Evolutionary conservation across 2,797 vertebrate genomes (phyloP).

Genomic region (Gallirallus australis): DNA sequence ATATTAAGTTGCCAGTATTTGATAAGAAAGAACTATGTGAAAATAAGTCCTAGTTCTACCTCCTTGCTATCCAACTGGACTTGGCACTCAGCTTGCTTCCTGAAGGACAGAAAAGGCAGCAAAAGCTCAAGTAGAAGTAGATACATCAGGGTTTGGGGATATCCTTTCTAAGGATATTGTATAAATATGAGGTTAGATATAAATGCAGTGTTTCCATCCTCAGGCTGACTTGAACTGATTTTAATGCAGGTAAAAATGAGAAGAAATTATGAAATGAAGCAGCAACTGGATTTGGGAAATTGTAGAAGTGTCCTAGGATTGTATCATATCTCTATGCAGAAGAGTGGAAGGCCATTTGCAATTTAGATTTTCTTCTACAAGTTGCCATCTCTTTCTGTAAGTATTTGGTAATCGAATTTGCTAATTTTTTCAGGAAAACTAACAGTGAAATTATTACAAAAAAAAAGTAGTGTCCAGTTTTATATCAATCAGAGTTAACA

Average conservation of each 20-base stretch:
- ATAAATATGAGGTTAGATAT: neutral
- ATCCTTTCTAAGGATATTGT: neutral
- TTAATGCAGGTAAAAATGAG: neutral
- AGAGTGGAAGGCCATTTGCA: neutral
- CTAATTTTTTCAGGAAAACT: neutral
- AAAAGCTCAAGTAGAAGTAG: neutral
- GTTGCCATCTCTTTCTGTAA: neutral
- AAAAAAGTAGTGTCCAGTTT: neutral
- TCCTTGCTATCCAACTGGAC: neutral
- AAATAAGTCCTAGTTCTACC: neutral
- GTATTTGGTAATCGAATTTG: neutral
- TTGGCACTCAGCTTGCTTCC: neutral
- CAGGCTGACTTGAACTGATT: neutral
- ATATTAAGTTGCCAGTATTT: neutral
- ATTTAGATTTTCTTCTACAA: neutral
- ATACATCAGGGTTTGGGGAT: neutral
- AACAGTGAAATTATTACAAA: neutral
- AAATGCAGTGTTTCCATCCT: neutral
- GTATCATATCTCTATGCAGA: rapidly evolving
- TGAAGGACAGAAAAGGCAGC: neutral
- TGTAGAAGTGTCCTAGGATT: neutral
- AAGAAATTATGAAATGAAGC: neutral
- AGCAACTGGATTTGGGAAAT: neutral
- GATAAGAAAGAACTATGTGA: neutral
- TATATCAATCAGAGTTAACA: neutral